Conservation (phyloP, 2,888 invertebrate species). For the Andrena camellia region DNA sequence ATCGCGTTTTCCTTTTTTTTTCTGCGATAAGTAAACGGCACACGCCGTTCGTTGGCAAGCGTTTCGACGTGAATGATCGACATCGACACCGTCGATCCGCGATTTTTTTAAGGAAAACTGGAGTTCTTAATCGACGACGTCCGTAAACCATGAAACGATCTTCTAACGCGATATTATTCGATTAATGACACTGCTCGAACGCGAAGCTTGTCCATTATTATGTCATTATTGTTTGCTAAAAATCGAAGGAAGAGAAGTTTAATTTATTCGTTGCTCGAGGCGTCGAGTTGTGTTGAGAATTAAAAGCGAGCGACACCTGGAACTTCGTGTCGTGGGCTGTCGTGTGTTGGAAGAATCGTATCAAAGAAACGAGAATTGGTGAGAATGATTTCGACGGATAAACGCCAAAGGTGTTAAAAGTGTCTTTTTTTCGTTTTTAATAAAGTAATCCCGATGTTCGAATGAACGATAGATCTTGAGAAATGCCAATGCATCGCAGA, state of each 20-base stretch:
- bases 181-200: background rate
- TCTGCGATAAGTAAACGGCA: background rate
- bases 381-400: slow-evolving; percentile 25
- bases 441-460: too few species aligned
- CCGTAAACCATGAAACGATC: background rate
- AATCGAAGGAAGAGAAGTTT: slow-evolving; percentile 5
- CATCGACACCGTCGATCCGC: background rate
- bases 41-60: slow-evolving; percentile 17
- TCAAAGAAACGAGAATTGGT: slow-evolving; percentile 3
- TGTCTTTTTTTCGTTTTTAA: slow-evolving; percentile 7
- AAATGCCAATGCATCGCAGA: too few species aligned
- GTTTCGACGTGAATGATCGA: slow-evolving; percentile 6
- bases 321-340: slow-evolving; percentile 2
- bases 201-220: slow-evolving; percentile 14
- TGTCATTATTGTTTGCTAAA: background rate
- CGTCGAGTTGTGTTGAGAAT: background rate
- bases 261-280: slow-evolving; percentile 29
- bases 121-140: background rate
- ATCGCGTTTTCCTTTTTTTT: background rate
- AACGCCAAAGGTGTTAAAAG: background rate
- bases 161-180: background rate
- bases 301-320: slow-evolving; percentile 1
- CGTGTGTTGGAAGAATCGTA: background rate
- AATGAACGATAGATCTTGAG: too few species aligned
- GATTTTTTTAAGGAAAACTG: slow-evolving; percentile 5